Evolutionary conservation across 2,888 invertebrate species (phyloP), one percentile per base, ranked within the genome.

Genomic region (Agrilus mali): DNA sequence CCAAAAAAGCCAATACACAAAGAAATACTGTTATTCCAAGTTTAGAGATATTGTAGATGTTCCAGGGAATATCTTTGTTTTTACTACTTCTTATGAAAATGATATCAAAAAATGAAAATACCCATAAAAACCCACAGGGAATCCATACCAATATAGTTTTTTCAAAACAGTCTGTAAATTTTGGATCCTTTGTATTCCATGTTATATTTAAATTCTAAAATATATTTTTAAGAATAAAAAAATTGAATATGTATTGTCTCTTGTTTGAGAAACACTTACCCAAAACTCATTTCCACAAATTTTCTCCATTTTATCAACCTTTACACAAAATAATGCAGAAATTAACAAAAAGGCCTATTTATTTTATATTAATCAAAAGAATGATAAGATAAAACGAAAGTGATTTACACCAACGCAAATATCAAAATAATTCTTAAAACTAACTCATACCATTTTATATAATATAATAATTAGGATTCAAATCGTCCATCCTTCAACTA

Each of bases 101-200:
- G 47, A 78, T 70, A 58, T 90, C 89, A 50, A 90, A 68, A 33
- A 80, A 68, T 5, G 83, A 72, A 55, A 85, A 79, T 1, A 78
- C 53, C 87, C 89, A 92, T 13, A 93, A 70, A 64, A 87, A 88
- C 40, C 75, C 72, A 64, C 90, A 89, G 1, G 96, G 95, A 32
- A 78, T 68, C 94, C 95, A 97, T 40, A 90, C 73, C 22, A 96
- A 67, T 1, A 86, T 81, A 1, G 95, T 94, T 64, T 85, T 83
- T 68, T 94, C 85, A 66, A 96, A 94, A 67, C 96, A 97, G 60
- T 75, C 75, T 49, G 95, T 88, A 53, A 96, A 74, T 61, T 88
- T 83, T 41, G 67, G 96, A 64, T 81, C 74, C 7, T 77, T 71
- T 14, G 93, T 84, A 59, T 83, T 63, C 92, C 92, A 92, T 44